Evolutionary conservation across 2,113 vertebrate genomes (phyloP).

Genomic region (Thomomys bottae): DNA sequence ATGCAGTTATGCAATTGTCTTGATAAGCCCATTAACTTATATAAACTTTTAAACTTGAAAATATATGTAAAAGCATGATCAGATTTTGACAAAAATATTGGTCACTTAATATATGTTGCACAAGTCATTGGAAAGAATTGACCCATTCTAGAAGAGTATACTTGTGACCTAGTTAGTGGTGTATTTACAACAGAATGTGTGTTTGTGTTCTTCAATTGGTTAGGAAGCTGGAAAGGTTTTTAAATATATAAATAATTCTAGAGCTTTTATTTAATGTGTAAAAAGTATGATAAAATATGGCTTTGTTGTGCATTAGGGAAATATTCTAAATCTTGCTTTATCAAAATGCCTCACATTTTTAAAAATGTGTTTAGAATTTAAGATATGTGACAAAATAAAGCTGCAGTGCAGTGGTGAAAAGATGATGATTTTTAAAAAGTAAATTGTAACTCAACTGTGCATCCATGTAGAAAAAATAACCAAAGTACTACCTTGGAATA

Average conservation of each 20-base stretch:
- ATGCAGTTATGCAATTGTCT: too few species aligned
- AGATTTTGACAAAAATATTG: slow-evolving; percentile 2
- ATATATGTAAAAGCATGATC: neutral
- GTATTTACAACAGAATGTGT: neutral
- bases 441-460: slow-evolving; percentile 28
- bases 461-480: neutral
- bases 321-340: neutral
- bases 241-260: neutral
- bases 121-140: slow-evolving; percentile 2
- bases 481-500: neutral
- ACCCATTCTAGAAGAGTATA: neutral
- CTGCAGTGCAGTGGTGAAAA: neutral
- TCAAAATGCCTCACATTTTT: neutral
- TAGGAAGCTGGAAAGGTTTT: neutral
- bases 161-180: neutral
- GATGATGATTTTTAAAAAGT: neutral
- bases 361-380: neutral
- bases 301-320: neutral
- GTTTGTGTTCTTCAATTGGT: neutral
- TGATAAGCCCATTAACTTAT: too few species aligned
- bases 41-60: neutral
- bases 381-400: slow-evolving; percentile 11
- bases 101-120: slow-evolving; percentile 20
- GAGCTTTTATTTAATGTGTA: neutral
- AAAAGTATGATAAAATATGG: neutral